Conservation (phyloP, 2,113 vertebrate genomes). For the Tauraco erythrolophus region DNA sequence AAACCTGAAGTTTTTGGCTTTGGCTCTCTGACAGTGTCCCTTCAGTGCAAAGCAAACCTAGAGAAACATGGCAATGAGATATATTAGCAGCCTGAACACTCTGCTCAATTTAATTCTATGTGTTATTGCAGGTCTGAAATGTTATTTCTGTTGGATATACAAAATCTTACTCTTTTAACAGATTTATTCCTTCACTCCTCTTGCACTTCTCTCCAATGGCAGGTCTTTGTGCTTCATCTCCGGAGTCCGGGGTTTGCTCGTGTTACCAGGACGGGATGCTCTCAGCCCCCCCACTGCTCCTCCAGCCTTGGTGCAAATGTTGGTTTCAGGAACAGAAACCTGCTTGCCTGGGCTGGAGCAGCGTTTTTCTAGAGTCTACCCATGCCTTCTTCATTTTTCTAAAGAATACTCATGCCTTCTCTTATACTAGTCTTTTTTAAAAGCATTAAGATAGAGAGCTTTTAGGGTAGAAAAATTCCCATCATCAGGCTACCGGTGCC, state of each 20-base stretch:
- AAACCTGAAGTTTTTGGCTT: not conserved
- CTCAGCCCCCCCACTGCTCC: not conserved
- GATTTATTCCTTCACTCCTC: not conserved
- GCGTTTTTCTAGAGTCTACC: not conserved
- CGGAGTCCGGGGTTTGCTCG: rapidly evolving
- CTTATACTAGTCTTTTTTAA: not conserved
- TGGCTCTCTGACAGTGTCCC: not conserved
- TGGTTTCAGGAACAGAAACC: not conserved
- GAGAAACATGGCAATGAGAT: not conserved
- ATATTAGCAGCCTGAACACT: not conserved
- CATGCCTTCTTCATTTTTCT: no score
- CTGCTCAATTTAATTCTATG: not conserved
- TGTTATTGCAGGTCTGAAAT: conserved; percentile 26
- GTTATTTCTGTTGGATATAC: conserved; percentile 27
- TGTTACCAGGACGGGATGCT: not conserved
- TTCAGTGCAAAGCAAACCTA: not conserved
- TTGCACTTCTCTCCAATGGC: not conserved
- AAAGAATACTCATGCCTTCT: not conserved
- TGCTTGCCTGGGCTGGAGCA: not conserved
- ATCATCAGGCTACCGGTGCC: not conserved
- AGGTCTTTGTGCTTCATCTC: not conserved
- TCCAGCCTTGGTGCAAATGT: not conserved
- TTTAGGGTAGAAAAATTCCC: not conserved
- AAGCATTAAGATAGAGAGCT: not conserved
- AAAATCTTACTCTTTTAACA: not conserved